These are phyloP conservation scores for Nannoperca obscura DNA, from an alignment of 2,797 vertebrate genomes.

Conservation along the genomic window DNA sequence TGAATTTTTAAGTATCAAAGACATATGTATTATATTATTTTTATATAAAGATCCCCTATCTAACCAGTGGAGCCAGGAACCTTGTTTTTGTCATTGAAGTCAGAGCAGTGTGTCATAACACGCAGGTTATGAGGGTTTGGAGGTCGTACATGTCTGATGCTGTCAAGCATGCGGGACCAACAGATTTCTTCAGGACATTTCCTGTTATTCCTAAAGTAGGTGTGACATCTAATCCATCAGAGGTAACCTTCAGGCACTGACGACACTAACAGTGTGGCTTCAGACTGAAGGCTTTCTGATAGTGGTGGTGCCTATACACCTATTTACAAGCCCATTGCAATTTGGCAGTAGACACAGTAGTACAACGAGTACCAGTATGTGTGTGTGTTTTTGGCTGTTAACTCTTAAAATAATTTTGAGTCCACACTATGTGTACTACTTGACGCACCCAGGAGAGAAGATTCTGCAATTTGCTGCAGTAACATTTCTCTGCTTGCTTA, in stretches of 20 bases:
- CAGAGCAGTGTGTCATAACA: conserved; percentile 67
- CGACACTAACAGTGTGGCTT: conserved; percentile 7
- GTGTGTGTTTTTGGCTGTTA: not conserved
- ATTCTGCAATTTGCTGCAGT: not conserved
- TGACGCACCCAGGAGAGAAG: not conserved
- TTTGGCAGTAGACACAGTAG: not conserved
- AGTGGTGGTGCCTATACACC: not conserved
- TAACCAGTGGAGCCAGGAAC: conserved; percentile 34
- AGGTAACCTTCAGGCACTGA: conserved; percentile 35
- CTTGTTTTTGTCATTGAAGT: conserved; percentile 56
- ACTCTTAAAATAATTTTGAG: not conserved
- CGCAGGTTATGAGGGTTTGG: conserved; percentile 53
- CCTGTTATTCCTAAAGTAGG: conserved; percentile 41
- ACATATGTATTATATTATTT: not conserved
- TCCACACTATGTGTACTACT: not conserved
- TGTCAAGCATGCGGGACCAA: conserved; percentile 16
- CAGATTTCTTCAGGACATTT: conserved; percentile 32
- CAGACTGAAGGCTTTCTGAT: conserved; percentile 19
- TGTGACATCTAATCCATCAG: conserved; percentile 39
- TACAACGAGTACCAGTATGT: too few relatives aligned
- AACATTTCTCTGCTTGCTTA: not conserved
- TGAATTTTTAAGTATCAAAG: not conserved
- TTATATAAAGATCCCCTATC: conserved; percentile 34
- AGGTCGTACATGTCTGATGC: conserved; percentile 18
- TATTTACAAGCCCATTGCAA: not conserved